Conservation (phyloP, 1,140 invertebrate species). For the Orius insidiosus region DNA sequence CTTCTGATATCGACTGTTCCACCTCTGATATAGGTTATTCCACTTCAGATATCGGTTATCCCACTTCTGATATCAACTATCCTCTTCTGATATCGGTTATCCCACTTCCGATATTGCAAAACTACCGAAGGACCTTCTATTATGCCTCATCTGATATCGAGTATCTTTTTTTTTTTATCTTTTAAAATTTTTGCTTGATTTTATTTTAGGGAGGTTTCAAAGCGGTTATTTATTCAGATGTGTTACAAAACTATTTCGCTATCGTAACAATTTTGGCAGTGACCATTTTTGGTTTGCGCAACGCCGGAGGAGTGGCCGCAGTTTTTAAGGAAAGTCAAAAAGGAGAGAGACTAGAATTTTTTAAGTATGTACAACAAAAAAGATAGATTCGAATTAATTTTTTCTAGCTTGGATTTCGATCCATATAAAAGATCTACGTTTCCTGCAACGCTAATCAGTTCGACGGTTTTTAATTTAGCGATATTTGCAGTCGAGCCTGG, state of each 20-base stretch:
- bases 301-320: slow-evolving; percentile 36
- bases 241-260: slow-evolving; percentile 68
- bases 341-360: slow-evolving; percentile 41
- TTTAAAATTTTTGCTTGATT: too few species aligned
- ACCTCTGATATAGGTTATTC: too few species aligned
- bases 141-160: too few species aligned
- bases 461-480: slow-evolving; percentile 58
- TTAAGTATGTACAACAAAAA: slow-evolving; percentile 39
- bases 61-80: too few species aligned
- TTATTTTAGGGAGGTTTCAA: slow-evolving; percentile 43
- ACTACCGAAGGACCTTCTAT: too few species aligned
- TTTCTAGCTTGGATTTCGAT: slow-evolving; percentile 42
- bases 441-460: slow-evolving; percentile 62
- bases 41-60: too few species aligned
- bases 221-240: slow-evolving; percentile 74
- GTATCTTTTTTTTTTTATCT: too few species aligned
- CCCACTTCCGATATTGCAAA: too few species aligned
- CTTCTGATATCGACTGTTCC: too few species aligned
- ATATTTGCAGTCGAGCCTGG: slow-evolving; percentile 79
- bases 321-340: slow-evolving; percentile 35
- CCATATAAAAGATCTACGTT: slow-evolving; percentile 58
- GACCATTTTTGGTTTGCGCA: not conserved
- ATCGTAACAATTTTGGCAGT: slow-evolving; percentile 34
- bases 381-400: too few species aligned
- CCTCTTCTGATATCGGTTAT: too few species aligned